These are phyloP conservation scores for Sesamia nonagrioides DNA, from an alignment of 1,140 invertebrate genomes.

Conservation along the genomic window DNA sequence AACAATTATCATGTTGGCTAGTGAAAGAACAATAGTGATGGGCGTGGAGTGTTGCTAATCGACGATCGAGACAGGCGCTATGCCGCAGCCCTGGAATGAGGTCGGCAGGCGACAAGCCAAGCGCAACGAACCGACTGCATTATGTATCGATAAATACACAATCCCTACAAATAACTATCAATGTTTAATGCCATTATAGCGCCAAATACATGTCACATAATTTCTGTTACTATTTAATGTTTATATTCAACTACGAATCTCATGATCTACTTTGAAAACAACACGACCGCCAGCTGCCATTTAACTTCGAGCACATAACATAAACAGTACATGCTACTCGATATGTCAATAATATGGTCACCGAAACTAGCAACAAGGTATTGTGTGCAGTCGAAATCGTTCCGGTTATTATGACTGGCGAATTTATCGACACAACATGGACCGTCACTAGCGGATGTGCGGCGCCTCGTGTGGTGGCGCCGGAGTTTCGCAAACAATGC, in stretches of 20 bases:
- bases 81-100: conserved; percentile 61
- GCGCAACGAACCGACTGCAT: conserved; percentile 42
- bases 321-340: conserved; percentile 19
- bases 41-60: conserved; percentile 60
- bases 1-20: conserved; percentile 67
- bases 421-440: conserved; percentile 56
- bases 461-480: conserved; percentile 72
- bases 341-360: conserved; percentile 44
- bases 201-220: conserved; percentile 22
- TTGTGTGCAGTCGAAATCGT: conserved; percentile 60
- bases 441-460: conserved; percentile 80
- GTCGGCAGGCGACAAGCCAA: conserved; percentile 68
- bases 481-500: conserved; percentile 79
- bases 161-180: conserved; percentile 64
- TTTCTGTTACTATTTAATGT: conserved; percentile 4
- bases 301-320: conserved; percentile 13
- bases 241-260: conserved; percentile 19
- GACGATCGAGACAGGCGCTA: conserved; percentile 69
- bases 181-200: conserved; percentile 53
- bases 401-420: conserved; percentile 61
- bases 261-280: conserved; percentile 16
- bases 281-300: neutral
- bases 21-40: conserved; percentile 79
- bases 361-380: conserved; percentile 53
- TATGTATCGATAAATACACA: conserved; percentile 72